Evolutionary conservation across 2,888 invertebrate species (phyloP).

Genomic region (Thereva nobilitata): DNA sequence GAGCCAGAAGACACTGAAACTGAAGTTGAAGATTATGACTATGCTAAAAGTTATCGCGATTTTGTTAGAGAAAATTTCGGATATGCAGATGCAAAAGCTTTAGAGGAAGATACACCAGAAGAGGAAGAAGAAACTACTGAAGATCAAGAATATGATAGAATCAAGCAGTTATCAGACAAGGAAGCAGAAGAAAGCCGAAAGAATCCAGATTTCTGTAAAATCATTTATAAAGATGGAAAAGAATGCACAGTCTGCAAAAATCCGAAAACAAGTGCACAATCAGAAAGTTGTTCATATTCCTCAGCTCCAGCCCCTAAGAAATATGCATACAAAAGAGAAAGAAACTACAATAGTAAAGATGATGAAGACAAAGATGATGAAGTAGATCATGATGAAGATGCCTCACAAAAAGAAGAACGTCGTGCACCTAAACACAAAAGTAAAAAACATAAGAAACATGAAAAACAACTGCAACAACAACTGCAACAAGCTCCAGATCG

Average conservation of each 20-base stretch:
- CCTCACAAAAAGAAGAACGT: conserved; percentile 9
- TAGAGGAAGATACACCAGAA: background rate
- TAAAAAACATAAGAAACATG: conserved; percentile 5
- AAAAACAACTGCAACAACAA: background rate
- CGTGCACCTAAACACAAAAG: background rate
- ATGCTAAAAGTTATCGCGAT: conserved; percentile 36
- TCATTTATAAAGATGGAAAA: conserved; percentile 64
- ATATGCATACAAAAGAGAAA: conserved; percentile 69
- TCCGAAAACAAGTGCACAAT: conserved; percentile 73
- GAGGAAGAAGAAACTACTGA: conserved; percentile 6
- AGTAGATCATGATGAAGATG: conserved; percentile 34
- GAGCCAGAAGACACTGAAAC: background rate
- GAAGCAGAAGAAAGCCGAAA: conserved; percentile 66
- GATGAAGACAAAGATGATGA: conserved; percentile 41
- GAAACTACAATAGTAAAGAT: conserved; percentile 65
- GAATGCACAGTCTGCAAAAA: conserved; percentile 75
- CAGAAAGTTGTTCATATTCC: conserved; percentile 79
- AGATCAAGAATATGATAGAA: conserved; percentile 61
- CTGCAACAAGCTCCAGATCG: background rate
- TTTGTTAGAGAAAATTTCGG: conserved; percentile 39
- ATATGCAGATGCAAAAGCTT: conserved; percentile 7
- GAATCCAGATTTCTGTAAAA: conserved; percentile 68
- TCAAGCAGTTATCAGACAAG: conserved; percentile 66
- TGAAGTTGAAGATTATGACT: conserved; percentile 31
- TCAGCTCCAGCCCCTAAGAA: conserved; percentile 73